phyloP scores from a whole-genome alignment of 2,797 vertebrate genomes.

The Hypotaenidia okinawae region DNA sequence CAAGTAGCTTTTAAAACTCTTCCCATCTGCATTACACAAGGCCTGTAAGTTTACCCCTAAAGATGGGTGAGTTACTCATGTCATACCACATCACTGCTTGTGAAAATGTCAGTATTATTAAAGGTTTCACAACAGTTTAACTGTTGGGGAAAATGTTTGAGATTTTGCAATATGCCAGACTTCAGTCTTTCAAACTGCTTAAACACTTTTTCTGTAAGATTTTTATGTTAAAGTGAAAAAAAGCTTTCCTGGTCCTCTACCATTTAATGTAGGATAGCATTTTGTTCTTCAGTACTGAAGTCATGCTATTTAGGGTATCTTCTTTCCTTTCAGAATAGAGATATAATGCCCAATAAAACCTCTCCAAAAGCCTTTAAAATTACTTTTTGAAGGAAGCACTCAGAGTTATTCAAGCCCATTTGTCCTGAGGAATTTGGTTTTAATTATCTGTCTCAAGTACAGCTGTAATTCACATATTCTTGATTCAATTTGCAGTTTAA shows the following conservation, averaged over 20 bases:
- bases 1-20: not conserved
- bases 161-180: conserved; percentile 31
- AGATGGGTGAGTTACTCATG: not conserved
- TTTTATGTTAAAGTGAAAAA: not conserved
- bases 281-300: not conserved
- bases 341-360: not conserved
- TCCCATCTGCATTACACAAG: not conserved
- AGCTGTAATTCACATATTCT: not conserved
- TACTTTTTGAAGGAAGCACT: conserved; percentile 42
- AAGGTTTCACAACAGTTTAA: not conserved
- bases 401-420: conserved; percentile 37
- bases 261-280: not conserved
- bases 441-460: not conserved
- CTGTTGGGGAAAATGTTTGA: not conserved
- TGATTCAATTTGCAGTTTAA: not conserved
- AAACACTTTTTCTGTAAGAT: conserved; percentile 25
- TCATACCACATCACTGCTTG: not conserved
- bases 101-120: not conserved
- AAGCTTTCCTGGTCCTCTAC: not conserved
- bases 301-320: not conserved
- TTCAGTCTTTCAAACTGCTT: conserved; percentile 42
- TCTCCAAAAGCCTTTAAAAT: conserved; percentile 32
- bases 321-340: conserved; percentile 47
- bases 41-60: not conserved
- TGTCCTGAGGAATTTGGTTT: conserved; percentile 21